These are phyloP conservation scores for Periparus ater DNA, from an alignment of 2,797 vertebrate species.

Conservation along the genomic window DNA sequence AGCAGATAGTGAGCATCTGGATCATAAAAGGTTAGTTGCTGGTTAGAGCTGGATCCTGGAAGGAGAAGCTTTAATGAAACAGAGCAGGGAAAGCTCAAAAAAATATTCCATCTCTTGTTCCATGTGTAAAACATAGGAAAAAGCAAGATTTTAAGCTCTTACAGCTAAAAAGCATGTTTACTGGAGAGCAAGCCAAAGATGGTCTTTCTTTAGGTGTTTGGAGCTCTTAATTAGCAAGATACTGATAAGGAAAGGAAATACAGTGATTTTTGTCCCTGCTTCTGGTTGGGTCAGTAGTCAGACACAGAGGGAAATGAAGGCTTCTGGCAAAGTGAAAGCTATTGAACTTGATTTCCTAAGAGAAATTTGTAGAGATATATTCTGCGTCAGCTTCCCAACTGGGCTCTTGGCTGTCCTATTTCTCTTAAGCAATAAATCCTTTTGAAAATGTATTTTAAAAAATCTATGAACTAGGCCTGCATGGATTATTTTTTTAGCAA, in stretches of 20 bases:
- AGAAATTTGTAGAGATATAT: background rate
- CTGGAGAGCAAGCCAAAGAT: background rate
- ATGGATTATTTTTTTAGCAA: background rate
- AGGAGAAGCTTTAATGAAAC: background rate
- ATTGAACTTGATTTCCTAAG: background rate
- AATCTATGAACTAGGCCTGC: background rate
- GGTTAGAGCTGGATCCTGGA: background rate
- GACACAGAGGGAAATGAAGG: background rate
- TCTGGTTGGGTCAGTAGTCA: background rate
- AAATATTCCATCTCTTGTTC: background rate
- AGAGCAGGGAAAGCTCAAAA: background rate
- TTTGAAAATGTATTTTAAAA: background rate
- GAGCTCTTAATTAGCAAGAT: background rate
- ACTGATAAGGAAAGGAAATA: background rate
- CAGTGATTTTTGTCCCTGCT: background rate
- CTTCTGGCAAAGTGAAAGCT: background rate
- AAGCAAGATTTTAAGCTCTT: background rate
- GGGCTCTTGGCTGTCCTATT: background rate
- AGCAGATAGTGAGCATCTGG: background rate
- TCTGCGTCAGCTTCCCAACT: background rate
- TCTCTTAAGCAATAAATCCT: background rate
- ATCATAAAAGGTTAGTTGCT: background rate
- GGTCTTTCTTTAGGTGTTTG: background rate
- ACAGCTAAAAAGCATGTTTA: background rate
- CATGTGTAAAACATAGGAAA: background rate